Percentiles rank a stretch among this genome's conserved stretches.
Evolutionary conservation across 2,888 invertebrate genomes (phyloP).

Genomic region (Rotaria sp.): DNA sequence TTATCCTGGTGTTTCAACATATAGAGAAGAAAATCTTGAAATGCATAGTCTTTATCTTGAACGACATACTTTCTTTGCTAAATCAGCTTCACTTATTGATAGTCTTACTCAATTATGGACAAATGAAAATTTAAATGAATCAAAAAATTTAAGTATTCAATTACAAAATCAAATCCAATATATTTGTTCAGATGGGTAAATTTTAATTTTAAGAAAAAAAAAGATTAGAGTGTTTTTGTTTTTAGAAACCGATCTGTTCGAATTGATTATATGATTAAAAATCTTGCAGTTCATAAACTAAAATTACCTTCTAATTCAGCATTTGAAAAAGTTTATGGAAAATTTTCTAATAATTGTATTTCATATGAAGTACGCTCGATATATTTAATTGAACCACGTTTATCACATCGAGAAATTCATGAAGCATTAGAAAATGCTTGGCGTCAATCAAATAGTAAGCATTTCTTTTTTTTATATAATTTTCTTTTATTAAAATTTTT

Average conservation of each 20-base stretch:
- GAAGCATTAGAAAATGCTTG: not conserved
- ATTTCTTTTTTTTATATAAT: not conserved
- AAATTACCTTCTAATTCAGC: not conserved
- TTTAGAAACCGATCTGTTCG: slow-evolving; percentile 5
- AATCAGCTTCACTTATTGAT: not conserved
- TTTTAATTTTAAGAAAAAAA: not conserved
- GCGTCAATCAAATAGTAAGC: not conserved
- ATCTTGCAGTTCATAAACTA: not conserved
- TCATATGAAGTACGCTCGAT: not conserved
- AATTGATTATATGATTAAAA: not conserved
- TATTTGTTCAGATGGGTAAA: not conserved
- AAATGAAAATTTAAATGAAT: not conserved
- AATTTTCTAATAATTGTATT: not conserved
- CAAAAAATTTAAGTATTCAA: not conserved
- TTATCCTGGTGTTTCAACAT: not conserved
- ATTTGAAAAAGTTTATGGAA: not conserved
- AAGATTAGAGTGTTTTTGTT: too few species aligned
- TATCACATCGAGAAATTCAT: not conserved
- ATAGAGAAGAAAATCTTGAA: not conserved
- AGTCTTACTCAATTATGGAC: not conserved
- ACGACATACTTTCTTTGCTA: not conserved
- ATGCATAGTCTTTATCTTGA: not conserved
- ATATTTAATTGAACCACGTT: slow-evolving; percentile 10
- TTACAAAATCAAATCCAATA: slow-evolving; percentile 3
- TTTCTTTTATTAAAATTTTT: not conserved